Evolutionary conservation across 2,888 invertebrate genomes (phyloP), one percentile per base, ranked within the genome.

Genomic region (Cerastis leucographa): DNA sequence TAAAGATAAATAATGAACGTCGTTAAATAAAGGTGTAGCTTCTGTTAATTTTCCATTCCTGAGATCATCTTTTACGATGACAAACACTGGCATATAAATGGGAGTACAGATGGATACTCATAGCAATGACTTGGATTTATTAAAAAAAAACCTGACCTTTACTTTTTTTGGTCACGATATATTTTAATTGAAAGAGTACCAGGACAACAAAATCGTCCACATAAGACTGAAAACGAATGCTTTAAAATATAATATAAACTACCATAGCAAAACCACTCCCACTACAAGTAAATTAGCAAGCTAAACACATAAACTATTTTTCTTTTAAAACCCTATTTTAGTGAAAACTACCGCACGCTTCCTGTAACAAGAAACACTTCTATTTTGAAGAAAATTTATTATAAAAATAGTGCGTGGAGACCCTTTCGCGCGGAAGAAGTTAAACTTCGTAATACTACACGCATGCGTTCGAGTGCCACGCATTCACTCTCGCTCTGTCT

Each of bases 201-300:
- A 19, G 51, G 51, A 46, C 0, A 25, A 29, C 56, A 17, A 6
- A 59, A 68, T 51, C 5, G 14, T 22, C 22, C 7, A 19, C 12
- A 5, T 46, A n/a, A 2, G 0, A 69, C 9, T 14, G 0, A 6
- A 68, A 51, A 25, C 9, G 3, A 17, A 2, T n/a, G 19, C 22
- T 59, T n/a, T 40, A 17, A 12, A 49, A 68, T 49, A 2, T 0
- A 68, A 76, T 35, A 1, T 35, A 29, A 74, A 68, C 19, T 8
- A 59, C 22, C 54, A 59, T 25, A 9, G n/a, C 40, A 0, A 68
- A 71, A 59, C n/a, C 40, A 66, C 69, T 35, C 22, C 40, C 12
- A 59, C 40, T 25, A 71, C 71, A 78, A 71, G 40, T 83, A 42
- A 68, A 81, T 81, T 83, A 81, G 25, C 35, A 49, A 67, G 22